Conservation (phyloP, 1,140 invertebrate species). For the Diabrotica undecimpunctata region DNA sequence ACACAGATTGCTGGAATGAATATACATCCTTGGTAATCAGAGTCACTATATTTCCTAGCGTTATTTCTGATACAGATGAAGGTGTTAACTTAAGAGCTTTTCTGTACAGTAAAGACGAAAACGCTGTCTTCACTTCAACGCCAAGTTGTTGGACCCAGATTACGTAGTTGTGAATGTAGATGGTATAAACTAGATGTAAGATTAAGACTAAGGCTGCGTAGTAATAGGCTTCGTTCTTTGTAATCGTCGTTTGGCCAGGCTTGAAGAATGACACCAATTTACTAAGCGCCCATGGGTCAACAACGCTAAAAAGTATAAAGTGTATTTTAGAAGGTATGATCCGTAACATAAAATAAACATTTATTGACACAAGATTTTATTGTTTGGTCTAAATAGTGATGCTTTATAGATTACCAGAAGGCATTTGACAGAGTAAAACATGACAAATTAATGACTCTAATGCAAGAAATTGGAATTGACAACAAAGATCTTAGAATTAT, state of each 20-base stretch:
- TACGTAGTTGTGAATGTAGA: constrained; percentile 67
- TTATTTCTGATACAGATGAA: constrained; percentile 72
- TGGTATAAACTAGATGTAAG: constrained; percentile 21
- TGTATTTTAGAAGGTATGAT: background rate
- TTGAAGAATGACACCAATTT: constrained; percentile 29
- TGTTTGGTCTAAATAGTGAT: no score
- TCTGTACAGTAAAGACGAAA: constrained; percentile 76
- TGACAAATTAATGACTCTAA: no score
- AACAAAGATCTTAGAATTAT: no score
- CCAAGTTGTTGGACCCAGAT: constrained; percentile 68
- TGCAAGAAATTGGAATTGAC: no score
- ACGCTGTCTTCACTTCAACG: constrained; percentile 75
- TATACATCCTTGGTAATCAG: constrained; percentile 86
- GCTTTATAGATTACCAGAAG: no score
- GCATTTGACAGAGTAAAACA: no score
- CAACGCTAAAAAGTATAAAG: constrained; percentile 19
- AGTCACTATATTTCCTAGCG: constrained; percentile 86
- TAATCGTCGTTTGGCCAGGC: constrained; percentile 24
- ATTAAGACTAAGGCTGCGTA: constrained; percentile 23
- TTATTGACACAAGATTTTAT: no score
- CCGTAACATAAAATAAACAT: no score
- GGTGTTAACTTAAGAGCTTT: constrained; percentile 70
- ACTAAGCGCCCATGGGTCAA: constrained; percentile 25
- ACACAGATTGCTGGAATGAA: constrained; percentile 62
- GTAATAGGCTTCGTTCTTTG: constrained; percentile 23